Evolutionary conservation across 2,888 invertebrate genomes (phyloP).

Genomic region (Synergus laeviventris): DNA sequence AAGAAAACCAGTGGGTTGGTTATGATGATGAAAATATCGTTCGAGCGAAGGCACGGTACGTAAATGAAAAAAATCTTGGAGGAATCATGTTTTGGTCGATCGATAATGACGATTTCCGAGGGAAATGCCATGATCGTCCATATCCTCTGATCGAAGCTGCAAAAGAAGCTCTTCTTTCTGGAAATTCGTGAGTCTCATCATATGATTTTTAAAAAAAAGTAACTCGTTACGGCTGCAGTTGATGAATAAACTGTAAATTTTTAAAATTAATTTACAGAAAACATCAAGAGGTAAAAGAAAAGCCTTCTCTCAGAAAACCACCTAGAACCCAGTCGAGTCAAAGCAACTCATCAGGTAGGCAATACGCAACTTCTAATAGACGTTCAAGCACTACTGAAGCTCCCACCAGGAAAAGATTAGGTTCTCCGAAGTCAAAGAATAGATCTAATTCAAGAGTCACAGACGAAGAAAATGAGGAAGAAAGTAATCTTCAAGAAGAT

Average conservation of each 20-base stretch:
- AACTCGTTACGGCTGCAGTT: no score
- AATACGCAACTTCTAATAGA: conserved; percentile 51
- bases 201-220: background rate
- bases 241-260: background rate
- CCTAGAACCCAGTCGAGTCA: conserved; percentile 47
- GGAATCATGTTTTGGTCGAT: conserved; percentile 97
- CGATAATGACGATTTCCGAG: conserved; percentile 96
- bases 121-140: conserved; percentile 89
- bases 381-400: conserved; percentile 59
- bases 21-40: conserved; percentile 93
- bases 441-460: conserved; percentile 52
- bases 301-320: conserved; percentile 40
- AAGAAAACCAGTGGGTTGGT: conserved; percentile 94
- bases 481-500: background rate
- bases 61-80: conserved; percentile 89
- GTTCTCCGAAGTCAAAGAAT: conserved; percentile 55
- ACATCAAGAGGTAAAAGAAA: conserved; percentile 46
- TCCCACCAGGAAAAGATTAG: conserved; percentile 52
- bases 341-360: conserved; percentile 57
- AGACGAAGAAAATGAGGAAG: conserved; percentile 53
- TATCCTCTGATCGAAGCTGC: conserved; percentile 95
- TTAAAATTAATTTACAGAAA: conserved; percentile 46
- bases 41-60: conserved; percentile 89
- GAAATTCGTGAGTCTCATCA: conserved; percentile 78
- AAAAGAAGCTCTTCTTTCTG: conserved; percentile 87